Base-by-base conservation (phyloP, 1,140 invertebrate species). In the Drosophila serrata region DNA sequence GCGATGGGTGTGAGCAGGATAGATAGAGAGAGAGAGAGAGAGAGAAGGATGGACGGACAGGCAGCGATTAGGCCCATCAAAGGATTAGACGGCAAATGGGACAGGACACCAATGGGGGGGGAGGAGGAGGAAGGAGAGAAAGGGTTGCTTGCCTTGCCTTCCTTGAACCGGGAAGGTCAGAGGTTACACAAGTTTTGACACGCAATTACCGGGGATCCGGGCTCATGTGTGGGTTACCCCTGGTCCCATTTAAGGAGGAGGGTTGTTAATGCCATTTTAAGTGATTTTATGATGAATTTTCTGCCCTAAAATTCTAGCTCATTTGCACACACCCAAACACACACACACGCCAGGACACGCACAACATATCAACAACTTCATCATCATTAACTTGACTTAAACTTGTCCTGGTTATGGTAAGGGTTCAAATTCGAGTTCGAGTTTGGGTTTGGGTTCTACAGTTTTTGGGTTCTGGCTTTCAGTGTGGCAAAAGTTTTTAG, bases 281-380 rank as follows among this genome's bases (percentile, higher is more conserved):
- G 85, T 90, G 86, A 90, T 90, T 90, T 90, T 90, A 90, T 90
- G 85, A 90, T 90, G 85, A 90, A 90, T 90, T 90, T 87, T 87
- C 70, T 79, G 81, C 85, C 85, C 80, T 90, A 87, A 87, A 87
- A 87, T 69, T 80, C 62, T 75, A 82, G 58, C 82, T 87, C 84
- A 88, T 87, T 87, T 88, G 62, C 79, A 79, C 75, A 69, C 79
- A 60, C 62, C 49, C 49, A 68, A 27, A 68, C 37, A 48, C 51
- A 9, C 19, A 46, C 45, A 24, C 24, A 48, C 46, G 2, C 24
- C 46, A 8, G 24, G 46, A 48, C 46, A 48, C 24, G 46, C 46
- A 49, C 5, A 29, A 49, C 35, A 62, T 37, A 73, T 53, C 39
- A 70, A 80, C 68, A 76, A 76, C 70, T 69, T 75, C 57, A 65